Conservation (phyloP, 2,888 invertebrate species). For the Pseudococcus longispinus region DNA sequence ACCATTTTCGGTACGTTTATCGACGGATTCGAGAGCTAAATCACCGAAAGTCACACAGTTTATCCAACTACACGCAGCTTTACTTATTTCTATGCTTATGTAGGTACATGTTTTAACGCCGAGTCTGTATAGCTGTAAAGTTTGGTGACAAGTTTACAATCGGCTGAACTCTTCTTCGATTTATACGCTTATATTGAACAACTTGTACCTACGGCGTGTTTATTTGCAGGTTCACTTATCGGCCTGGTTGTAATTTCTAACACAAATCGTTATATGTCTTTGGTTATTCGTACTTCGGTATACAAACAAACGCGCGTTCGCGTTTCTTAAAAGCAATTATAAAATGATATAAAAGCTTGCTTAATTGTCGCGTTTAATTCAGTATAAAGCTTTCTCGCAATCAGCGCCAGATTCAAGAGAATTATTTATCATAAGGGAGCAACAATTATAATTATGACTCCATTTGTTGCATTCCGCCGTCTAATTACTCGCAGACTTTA, state of each 20-base stretch:
- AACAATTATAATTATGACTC: constrained; percentile 14
- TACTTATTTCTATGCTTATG: background rate
- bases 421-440: constrained; percentile 34
- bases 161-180: background rate
- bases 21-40: background rate
- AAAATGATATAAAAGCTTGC: background rate
- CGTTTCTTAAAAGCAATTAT: constrained; percentile 3
- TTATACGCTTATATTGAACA: background rate
- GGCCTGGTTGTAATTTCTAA: background rate
- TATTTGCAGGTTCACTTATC: background rate
- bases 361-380: constrained; percentile 16
- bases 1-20: background rate
- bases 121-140: background rate
- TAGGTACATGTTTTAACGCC: background rate
- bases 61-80: background rate
- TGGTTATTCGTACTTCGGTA: background rate
- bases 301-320: background rate
- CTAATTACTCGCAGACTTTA: background rate
- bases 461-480: constrained; percentile 5
- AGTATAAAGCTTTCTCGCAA: background rate
- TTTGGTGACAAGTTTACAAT: background rate
- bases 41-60: background rate
- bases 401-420: constrained; percentile 3
- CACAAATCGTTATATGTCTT: background rate
- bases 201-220: background rate